Percentiles rank a stretch among this genome's conserved stretches.
Conservation (phyloP, 2,113 vertebrate genomes). For the Hylia prasina region DNA sequence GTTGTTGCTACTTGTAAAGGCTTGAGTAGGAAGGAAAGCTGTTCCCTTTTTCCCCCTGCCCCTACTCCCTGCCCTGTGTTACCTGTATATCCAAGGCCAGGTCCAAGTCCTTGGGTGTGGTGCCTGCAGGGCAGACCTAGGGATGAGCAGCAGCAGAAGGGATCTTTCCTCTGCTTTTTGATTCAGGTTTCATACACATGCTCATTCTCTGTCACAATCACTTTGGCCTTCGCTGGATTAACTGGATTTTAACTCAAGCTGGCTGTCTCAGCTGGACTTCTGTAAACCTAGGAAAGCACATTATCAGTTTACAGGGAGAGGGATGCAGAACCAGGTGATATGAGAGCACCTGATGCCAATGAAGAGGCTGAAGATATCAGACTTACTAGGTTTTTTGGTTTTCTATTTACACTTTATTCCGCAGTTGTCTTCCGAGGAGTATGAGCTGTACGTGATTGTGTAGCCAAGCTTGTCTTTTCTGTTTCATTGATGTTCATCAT, state of each 20-base stretch:
- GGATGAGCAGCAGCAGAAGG: not conserved
- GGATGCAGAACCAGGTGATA: not conserved
- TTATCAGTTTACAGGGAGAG: not conserved
- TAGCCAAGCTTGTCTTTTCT: not conserved
- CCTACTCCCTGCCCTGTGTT: fast-evolving
- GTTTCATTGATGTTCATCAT: not conserved
- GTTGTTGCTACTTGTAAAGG: not conserved
- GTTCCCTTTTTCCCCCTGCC: not conserved
- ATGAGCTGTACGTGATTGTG: not conserved
- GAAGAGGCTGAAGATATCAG: not conserved
- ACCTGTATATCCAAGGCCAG: not conserved
- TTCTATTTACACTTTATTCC: not conserved
- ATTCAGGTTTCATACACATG: not conserved
- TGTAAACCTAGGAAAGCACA: not conserved
- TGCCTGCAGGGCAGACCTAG: not conserved
- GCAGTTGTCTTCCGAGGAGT: not conserved
- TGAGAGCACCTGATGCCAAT: not conserved
- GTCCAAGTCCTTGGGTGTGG: not conserved
- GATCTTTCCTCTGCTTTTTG: not conserved
- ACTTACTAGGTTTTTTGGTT: not conserved
- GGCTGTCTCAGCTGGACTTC: not conserved
- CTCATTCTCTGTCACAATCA: not conserved
- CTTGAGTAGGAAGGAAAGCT: not conserved
- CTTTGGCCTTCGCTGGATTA: not conserved
- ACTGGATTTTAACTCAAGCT: not conserved